Evolutionary conservation across 2,113 vertebrate species (phyloP), one percentile per base, ranked within the genome.

Genomic region (Cephalopterus ornatus): DNA sequence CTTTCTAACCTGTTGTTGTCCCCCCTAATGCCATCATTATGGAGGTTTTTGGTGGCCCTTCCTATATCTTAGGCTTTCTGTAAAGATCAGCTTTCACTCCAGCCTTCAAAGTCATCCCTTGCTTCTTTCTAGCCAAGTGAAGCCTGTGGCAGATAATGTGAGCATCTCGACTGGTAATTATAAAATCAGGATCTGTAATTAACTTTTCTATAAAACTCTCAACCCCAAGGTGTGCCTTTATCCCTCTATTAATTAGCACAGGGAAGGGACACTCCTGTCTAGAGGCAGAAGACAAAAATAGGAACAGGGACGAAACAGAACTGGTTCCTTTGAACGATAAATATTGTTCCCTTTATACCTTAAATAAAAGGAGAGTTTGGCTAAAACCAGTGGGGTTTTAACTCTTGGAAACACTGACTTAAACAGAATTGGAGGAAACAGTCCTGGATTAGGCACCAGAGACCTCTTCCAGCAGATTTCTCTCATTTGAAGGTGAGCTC

Each of bases 111-210:
- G 80, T 66, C 33, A 32, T 27, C 81, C 95, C 87, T 49, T 58
- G 68, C 65, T 58, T 59, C 80, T 86, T 65, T 84, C 65, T 92
- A 67, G 85, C 12, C 41, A 62, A 59, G 93, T 32, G 6, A 89
- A 77, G 88, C 93, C 93, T 39, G 32, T 0, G 5, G 76, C 9
- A 88, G 71, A 3, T 46, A 72, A 84, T 37, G 49, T 37, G 77
- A 91, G 58, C 24, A 22, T 41, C 83, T 92, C 1, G 11, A 49
- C 4, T 28, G 80, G 85, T 95, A 92, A 35, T 49, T 83, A 62
- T 71, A 83, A 94, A 98, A 91, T 88, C 74, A 91, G 90, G 73
- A 85, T 94, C 85, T 96, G 96, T 97, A 97, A 98, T 97, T 97
- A 89, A 62, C 87, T 96, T 91, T 96, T 92, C 50, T 88, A 27